phyloP scores from a whole-genome alignment of 2,797 vertebrate species.

The Carcharodon carcharias region DNA sequence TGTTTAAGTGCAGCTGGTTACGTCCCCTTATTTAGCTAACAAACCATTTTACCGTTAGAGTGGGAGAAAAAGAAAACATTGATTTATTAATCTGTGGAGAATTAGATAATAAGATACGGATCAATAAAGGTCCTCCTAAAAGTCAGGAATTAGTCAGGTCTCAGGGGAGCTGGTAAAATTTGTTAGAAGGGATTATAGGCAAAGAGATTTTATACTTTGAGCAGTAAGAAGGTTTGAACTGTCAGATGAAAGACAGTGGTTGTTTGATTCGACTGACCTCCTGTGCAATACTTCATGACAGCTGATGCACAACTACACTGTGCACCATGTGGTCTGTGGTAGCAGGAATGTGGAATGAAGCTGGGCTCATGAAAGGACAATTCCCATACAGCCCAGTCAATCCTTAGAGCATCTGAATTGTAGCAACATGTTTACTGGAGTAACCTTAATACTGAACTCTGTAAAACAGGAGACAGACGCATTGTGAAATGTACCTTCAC shows the following conservation, averaged over 20 bases:
- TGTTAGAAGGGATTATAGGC: slow-evolving; percentile 50
- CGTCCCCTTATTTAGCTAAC: slow-evolving; percentile 33
- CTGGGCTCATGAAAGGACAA: slow-evolving; percentile 45
- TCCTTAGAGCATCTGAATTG: not conserved
- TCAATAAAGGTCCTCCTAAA: slow-evolving; percentile 42
- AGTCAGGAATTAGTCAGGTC: slow-evolving; percentile 53
- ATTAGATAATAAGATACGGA: slow-evolving; percentile 31
- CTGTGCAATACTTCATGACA: slow-evolving; percentile 54
- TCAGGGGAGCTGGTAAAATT: slow-evolving; percentile 47
- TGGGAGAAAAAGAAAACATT: not conserved
- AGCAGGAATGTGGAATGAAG: slow-evolving; percentile 43
- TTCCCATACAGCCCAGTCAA: slow-evolving; percentile 34
- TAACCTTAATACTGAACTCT: slow-evolving; percentile 29
- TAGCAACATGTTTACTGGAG: not conserved
- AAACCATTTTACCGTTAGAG: slow-evolving; percentile 10
- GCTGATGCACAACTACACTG: slow-evolving; percentile 49
- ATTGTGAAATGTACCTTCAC: not conserved
- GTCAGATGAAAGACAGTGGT: slow-evolving; percentile 49
- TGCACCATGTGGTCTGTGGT: slow-evolving; percentile 44
- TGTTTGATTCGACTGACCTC: slow-evolving; percentile 49
- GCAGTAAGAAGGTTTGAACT: slow-evolving; percentile 50
- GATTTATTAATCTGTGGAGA: slow-evolving; percentile 35
- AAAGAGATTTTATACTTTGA: slow-evolving; percentile 40
- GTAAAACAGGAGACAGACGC: slow-evolving; percentile 7
- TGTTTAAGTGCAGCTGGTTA: slow-evolving; percentile 44